A percentile compares a stretch with the other conserved stretches of the same genome.
phyloP scores from a whole-genome alignment of 1,140 invertebrate genomes.

The Drosophila nannoptera region DNA sequence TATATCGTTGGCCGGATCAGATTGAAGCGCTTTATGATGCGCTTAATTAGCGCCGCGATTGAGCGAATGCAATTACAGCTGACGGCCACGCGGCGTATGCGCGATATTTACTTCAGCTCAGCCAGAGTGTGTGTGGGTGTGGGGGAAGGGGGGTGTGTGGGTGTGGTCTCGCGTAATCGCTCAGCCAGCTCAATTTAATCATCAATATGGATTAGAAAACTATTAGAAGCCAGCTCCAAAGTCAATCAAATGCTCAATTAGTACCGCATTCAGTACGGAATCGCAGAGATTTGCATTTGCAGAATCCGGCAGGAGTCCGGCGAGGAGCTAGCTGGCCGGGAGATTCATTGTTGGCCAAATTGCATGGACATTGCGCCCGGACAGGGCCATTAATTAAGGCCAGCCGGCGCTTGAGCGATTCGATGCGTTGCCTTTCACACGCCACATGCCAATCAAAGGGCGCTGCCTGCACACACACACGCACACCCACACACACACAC shows the following conservation, averaged over 20 bases:
- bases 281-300: background rate
- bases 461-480: slow-evolving; percentile 2
- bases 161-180: no score
- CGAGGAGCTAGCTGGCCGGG: no score
- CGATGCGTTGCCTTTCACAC: slow-evolving; percentile 12
- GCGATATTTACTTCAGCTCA: no score
- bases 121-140: no score
- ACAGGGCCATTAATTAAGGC: slow-evolving; percentile 5
- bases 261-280: background rate
- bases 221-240: background rate
- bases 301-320: background rate
- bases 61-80: slow-evolving; percentile 22
- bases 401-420: slow-evolving; percentile 27
- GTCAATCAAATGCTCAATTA: background rate
- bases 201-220: background rate
- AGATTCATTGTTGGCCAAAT: no score
- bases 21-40: no score
- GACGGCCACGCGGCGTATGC: slow-evolving; percentile 21
- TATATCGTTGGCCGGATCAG: no score
- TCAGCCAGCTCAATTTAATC: background rate
- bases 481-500: background rate
- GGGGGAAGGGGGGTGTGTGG: no score
- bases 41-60: slow-evolving; percentile 29
- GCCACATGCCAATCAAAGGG: slow-evolving; percentile 30
- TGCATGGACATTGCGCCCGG: no score